Percentiles rank a stretch among this genome's conserved stretches.
Conservation (phyloP, 1,140 invertebrate species). For the Brachionus angularis region DNA sequence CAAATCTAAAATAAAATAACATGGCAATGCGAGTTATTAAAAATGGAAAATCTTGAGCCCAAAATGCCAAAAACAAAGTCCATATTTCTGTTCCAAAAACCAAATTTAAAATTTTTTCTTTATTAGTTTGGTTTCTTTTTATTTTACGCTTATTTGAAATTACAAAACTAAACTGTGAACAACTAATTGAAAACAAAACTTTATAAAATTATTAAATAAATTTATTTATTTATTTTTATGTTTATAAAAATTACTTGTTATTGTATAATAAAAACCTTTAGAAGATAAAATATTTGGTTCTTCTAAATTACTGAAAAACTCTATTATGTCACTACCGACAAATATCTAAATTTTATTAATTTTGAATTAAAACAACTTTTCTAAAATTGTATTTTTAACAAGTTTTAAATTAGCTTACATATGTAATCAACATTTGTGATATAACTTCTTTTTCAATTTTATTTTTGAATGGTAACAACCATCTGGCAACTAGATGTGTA, state of each 20-base stretch:
- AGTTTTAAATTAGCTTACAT: neutral
- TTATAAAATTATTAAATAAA: neutral
- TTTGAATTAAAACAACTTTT: neutral
- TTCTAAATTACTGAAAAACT: slow-evolving; percentile 1
- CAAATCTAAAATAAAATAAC: neutral
- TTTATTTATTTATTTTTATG: neutral
- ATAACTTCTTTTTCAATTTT: neutral
- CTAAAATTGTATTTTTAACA: neutral
- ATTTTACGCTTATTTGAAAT: neutral
- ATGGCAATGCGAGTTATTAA: neutral
- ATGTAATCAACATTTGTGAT: slow-evolving; percentile 3
- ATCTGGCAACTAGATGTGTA: slow-evolving; percentile 1
- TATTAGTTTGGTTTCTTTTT: neutral
- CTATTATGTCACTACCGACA: slow-evolving; percentile 5
- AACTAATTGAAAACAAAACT: slow-evolving; percentile 13
- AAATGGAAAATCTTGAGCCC: slow-evolving; percentile 25
- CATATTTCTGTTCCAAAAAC: neutral
- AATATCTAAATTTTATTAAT: no score
- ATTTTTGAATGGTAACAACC: slow-evolving; percentile 5
- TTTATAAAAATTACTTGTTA: neutral
- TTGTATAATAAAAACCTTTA: neutral
- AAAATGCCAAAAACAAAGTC: neutral
- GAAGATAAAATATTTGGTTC: neutral
- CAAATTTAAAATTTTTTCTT: no score
- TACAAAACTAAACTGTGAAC: slow-evolving; percentile 8